Evolutionary conservation across 2,797 vertebrate species (phyloP).

Genomic region (Clamator glandarius): DNA sequence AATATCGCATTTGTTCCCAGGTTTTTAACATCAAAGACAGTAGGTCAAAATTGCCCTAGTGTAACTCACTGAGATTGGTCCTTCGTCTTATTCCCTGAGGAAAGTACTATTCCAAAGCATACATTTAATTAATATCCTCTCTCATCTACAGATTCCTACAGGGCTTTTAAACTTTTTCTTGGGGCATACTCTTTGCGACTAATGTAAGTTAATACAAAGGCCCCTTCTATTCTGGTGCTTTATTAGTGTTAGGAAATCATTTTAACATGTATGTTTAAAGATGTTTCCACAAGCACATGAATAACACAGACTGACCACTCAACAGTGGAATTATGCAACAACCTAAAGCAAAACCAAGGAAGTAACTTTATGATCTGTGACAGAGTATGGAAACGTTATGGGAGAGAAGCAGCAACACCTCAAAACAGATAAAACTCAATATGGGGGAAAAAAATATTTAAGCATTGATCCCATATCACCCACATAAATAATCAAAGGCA

Average conservation of each 20-base stretch:
- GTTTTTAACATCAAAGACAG: conserved; percentile 31
- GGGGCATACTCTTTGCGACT: background rate
- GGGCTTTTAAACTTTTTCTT: conserved; percentile 21
- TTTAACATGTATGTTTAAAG: background rate
- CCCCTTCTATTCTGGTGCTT: background rate
- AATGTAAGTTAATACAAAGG: conserved; percentile 2
- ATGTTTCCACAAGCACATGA: background rate
- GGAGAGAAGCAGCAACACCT: background rate
- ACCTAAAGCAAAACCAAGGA: background rate
- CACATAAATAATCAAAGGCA: background rate
- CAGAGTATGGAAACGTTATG: background rate
- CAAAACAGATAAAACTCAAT: background rate
- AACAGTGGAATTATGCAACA: background rate
- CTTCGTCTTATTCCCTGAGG: background rate
- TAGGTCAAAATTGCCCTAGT: background rate
- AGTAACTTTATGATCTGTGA: background rate
- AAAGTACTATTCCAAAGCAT: conserved; percentile 26
- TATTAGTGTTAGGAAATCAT: conserved; percentile 12
- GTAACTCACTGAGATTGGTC: background rate
- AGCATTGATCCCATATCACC: background rate
- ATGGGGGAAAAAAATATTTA: background rate
- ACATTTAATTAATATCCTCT: conserved; percentile 31
- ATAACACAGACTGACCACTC: background rate
- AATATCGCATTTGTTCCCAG: background rate
- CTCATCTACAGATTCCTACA: background rate